Conservation (phyloP, 2,113 vertebrate genomes). For the Origma solitaria region DNA sequence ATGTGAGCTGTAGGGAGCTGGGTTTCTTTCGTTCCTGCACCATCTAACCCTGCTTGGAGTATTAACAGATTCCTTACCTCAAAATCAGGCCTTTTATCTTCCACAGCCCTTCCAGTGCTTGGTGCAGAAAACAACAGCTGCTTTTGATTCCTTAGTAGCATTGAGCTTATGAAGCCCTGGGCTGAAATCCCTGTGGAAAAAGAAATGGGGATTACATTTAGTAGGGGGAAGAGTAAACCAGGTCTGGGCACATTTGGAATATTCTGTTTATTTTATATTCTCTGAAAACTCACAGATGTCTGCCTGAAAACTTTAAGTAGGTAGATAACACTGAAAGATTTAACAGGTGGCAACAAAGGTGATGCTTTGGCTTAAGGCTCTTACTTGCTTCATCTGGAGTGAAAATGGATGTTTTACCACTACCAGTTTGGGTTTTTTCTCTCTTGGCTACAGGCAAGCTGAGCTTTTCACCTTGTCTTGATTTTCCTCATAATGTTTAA, state of each 20-base stretch:
- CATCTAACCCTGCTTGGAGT: neutral
- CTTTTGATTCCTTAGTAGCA: neutral
- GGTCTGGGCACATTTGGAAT: neutral
- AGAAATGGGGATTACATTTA: neutral
- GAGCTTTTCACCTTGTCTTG: neutral
- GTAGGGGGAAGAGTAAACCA: neutral
- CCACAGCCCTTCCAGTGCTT: neutral
- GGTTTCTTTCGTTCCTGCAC: neutral
- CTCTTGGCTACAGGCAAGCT: neutral
- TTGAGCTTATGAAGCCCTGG: neutral
- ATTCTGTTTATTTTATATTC: neutral
- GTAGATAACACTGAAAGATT: neutral
- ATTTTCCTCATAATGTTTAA: neutral
- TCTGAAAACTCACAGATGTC: neutral
- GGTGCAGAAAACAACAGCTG: neutral
- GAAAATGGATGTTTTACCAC: neutral
- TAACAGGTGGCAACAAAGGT: neutral
- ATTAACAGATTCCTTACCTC: neutral
- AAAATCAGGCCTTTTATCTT: neutral
- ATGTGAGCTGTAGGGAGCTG: neutral
- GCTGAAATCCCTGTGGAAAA: neutral
- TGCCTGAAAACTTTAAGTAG: neutral
- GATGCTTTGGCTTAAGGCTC: neutral
- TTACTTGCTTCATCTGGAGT: neutral
- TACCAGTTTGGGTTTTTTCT: fast-evolving